These are phyloP conservation scores for Sebastes taczanowskii DNA, from an alignment of 2,797 vertebrate species.

Conservation along the genomic window DNA sequence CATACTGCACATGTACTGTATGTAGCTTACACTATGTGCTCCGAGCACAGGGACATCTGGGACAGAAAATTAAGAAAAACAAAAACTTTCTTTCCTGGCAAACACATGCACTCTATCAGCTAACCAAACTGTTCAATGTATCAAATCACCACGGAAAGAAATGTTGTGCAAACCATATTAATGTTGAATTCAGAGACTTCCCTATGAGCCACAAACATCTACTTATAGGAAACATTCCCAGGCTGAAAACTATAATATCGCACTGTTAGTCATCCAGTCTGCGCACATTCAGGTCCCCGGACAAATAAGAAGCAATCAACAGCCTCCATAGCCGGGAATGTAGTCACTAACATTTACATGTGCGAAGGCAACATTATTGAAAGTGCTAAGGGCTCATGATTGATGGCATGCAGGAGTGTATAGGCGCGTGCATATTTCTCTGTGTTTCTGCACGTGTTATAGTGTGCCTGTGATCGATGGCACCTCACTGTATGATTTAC, in stretches of 20 bases:
- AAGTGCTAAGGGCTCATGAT: slow-evolving; percentile 49
- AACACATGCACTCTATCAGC: slow-evolving; percentile 11
- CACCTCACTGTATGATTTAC: slow-evolving; percentile 51
- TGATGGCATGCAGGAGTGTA: slow-evolving; percentile 33
- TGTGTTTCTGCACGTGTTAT: slow-evolving; percentile 25
- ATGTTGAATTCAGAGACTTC: slow-evolving; percentile 24
- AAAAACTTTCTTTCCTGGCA: neutral
- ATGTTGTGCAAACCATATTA: slow-evolving; percentile 11
- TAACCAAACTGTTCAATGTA: neutral
- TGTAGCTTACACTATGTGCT: neutral
- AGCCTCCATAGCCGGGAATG: slow-evolving; percentile 31
- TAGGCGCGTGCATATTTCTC: slow-evolving; percentile 1
- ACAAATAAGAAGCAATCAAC: slow-evolving; percentile 69
- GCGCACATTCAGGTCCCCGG: slow-evolving; percentile 39
- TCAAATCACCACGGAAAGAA: slow-evolving; percentile 12
- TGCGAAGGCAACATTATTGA: slow-evolving; percentile 43
- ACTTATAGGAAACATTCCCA: slow-evolving; percentile 19
- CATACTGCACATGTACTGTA: neutral
- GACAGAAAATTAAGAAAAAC: neutral
- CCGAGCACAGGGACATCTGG: neutral
- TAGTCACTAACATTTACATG: slow-evolving; percentile 57
- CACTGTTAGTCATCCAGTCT: slow-evolving; percentile 53
- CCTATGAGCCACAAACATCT: slow-evolving; percentile 28
- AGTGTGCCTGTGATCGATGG: slow-evolving; percentile 61
- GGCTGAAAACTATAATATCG: slow-evolving; percentile 47